Evolutionary conservation across 2,888 invertebrate species (phyloP).

Genomic region (Lymantria dispar): DNA sequence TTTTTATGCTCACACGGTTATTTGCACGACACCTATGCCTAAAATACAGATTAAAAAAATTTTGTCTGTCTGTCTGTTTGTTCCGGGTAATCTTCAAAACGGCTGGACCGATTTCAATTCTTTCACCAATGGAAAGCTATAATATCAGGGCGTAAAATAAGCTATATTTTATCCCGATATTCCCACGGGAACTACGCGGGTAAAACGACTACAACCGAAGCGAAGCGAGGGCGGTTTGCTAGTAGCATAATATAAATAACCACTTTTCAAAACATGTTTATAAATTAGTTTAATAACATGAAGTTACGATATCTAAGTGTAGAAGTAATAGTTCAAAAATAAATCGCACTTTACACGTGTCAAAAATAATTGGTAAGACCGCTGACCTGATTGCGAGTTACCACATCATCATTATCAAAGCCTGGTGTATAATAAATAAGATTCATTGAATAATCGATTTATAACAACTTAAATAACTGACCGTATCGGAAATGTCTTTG

Average conservation of each 20-base stretch:
- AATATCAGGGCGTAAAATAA: no score
- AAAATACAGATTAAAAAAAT: no score
- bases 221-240: not conserved
- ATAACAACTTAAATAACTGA: conserved; percentile 28
- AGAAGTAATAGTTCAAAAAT: not conserved
- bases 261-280: not conserved
- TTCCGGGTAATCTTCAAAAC: no score
- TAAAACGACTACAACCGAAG: no score
- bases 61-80: no score
- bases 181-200: no score
- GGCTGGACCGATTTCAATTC: no score
- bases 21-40: no score
- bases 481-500: conserved; percentile 14
- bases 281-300: not conserved
- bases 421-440: conserved; percentile 28
- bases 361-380: conserved; percentile 27
- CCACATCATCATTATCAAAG: conserved; percentile 24
- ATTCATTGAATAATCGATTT: conserved; percentile 32
- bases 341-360: conserved; percentile 13
- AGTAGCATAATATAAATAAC: not conserved
- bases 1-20: no score
- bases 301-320: not conserved
- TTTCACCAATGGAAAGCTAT: no score
- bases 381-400: conserved; percentile 25
- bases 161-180: no score